Evolutionary conservation across 1,140 invertebrate genomes (phyloP).

Genomic region (Mya arenaria): DNA sequence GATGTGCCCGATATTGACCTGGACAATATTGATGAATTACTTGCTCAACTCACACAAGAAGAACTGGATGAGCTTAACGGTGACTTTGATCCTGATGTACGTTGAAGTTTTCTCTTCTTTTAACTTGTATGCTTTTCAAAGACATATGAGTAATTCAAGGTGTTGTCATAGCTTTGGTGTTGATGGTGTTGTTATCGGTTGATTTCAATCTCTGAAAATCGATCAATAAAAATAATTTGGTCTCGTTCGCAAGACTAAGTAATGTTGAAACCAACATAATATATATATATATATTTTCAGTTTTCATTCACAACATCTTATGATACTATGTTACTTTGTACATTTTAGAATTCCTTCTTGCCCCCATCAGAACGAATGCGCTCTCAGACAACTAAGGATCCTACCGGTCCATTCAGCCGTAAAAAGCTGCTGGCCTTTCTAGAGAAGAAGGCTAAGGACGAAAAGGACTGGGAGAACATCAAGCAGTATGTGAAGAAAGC

Average conservation of each 20-base stretch:
- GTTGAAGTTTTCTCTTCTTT: too few relatives aligned
- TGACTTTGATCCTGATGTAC: constrained; percentile 99
- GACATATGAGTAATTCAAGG: too few relatives aligned
- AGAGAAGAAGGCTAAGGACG: constrained; percentile 98
- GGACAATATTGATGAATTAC: constrained; percentile 96
- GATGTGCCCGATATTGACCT: constrained; percentile 85
- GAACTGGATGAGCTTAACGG: constrained; percentile 98
- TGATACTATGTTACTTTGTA: too few relatives aligned
- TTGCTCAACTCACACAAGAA: constrained; percentile 95
- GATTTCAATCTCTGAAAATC: too few relatives aligned
- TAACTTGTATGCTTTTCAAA: too few relatives aligned
- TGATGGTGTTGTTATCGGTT: too few relatives aligned
- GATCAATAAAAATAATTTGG: too few relatives aligned
- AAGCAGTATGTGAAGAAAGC: constrained; percentile 92
- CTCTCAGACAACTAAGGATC: constrained; percentile 96
- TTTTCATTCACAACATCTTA: too few relatives aligned
- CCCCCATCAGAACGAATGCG: constrained; percentile 97
- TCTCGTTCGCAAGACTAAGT: too few relatives aligned
- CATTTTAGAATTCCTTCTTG: constrained; percentile 98
- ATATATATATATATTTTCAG: too few relatives aligned
- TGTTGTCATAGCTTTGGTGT: too few relatives aligned
- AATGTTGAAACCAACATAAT: too few relatives aligned
- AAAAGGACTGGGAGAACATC: constrained; percentile 96
- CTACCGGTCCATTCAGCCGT: constrained; percentile 97
- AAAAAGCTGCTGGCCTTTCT: constrained; percentile 99